Base-by-base conservation (phyloP, 2,888 invertebrate genomes). In the Charanyca ferruginea region DNA sequence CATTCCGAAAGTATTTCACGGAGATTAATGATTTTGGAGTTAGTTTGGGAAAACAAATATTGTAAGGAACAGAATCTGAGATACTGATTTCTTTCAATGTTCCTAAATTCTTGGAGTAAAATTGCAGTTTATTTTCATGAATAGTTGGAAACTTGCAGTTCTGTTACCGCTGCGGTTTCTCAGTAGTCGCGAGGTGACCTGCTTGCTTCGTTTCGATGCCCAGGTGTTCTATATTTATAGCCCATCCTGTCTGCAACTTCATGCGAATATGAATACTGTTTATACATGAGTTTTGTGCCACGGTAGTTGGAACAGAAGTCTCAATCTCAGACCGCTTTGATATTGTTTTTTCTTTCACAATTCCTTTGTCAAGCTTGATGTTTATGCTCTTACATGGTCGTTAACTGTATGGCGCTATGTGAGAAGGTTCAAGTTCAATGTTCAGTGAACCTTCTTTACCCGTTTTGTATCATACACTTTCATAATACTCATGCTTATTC, bases 181-280 rank as follows among this genome's bases (percentile, higher is more conserved):
- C 58, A 45, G 78, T 71, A 77, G 57, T 66, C 41, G 54, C 65
- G 42, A 44, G 51, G 66, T 75, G 83, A 75, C 78, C 83, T 68
- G 83, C 51, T 71, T 77, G 71, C 65, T 66, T 63, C 69, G 49
- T 53, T 67, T 32, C 66, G 65, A 68, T 68, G 67, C 63, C 59
- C 81, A 81, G 81, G 83, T 83, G 75, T 67, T 59, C 52, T 80
- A 66, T 82, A 81, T 77, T 80, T 74, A 63, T 66, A 80, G 44
- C 54, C 42, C 63, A 66, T 67, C 60, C 62, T 73, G 66, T 79
- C 68, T 76, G 64, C 60, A 62, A 65, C 64, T 62, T 49, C 55
- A 47, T 61, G 48, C 45, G 55, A 22, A 63, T 47, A 45, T 44
- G 22, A 20, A 59, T 55, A 48, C 52, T 59, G 58, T 47, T 62